Percentiles rank a stretch among this genome's conserved stretches.
Conservation (phyloP, 2,797 vertebrate genomes). For the Brachymystax lenok region DNA sequence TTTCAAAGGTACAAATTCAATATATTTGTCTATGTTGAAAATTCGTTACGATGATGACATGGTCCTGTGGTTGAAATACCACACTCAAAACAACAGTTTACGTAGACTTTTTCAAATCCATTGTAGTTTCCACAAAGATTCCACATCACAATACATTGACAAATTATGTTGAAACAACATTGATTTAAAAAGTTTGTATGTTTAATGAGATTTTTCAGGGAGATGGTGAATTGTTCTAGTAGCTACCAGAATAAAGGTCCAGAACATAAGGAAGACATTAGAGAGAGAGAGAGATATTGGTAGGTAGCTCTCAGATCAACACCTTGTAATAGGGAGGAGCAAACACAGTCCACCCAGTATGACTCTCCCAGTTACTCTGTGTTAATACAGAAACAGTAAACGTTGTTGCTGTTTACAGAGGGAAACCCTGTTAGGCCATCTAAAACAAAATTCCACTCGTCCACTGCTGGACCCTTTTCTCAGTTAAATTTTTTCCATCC, state of each 20-base stretch:
- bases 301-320: constrained; percentile 26
- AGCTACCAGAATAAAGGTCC: constrained; percentile 22
- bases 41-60: no score
- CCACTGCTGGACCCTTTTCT: constrained; percentile 59
- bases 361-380: constrained; percentile 53
- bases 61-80: no score
- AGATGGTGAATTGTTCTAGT: constrained; percentile 21
- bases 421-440: constrained; percentile 80
- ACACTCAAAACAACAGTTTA: no score
- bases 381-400: constrained; percentile 69
- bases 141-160: no score
- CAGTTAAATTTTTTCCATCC: constrained; percentile 83
- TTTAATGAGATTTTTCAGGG: constrained; percentile 53
- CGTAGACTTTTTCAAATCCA: no score
- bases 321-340: constrained; percentile 52
- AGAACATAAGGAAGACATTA: constrained; percentile 15
- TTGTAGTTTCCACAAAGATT: no score
- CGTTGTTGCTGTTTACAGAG: constrained; percentile 84
- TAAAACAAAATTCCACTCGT: constrained; percentile 74
- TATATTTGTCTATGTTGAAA: no score
- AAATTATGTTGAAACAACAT: no score
- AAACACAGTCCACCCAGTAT: constrained; percentile 35
- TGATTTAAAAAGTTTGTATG: constrained; percentile 6
- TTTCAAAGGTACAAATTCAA: no score
- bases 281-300: background rate